Percentiles rank a stretch among this genome's conserved stretches.
phyloP scores from a whole-genome alignment of 2,888 invertebrate species.

The Perizoma affinitatum region DNA sequence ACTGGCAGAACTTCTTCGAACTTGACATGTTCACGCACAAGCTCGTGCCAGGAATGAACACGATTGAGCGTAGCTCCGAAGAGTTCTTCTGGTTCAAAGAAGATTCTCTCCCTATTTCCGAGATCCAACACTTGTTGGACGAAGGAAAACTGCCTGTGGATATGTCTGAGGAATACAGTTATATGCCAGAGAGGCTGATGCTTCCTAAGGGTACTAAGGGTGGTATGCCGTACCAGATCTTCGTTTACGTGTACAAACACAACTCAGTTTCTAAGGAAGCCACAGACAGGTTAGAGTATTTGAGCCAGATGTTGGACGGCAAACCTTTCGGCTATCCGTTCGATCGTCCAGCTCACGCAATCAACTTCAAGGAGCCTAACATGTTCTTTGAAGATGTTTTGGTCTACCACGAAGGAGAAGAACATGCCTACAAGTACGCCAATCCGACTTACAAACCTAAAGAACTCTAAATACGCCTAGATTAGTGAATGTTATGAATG shows the following conservation, averaged over 20 bases:
- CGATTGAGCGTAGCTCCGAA: slow-evolving; percentile 86
- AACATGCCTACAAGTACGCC: slow-evolving; percentile 54
- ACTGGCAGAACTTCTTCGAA: slow-evolving; percentile 85
- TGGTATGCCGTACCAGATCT: slow-evolving; percentile 87
- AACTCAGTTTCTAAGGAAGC: slow-evolving; percentile 64
- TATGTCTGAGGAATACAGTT: slow-evolving; percentile 80
- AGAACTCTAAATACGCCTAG: slow-evolving; percentile 17
- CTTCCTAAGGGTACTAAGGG: slow-evolving; percentile 88
- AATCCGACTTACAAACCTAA: slow-evolving; percentile 22
- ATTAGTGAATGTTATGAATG: slow-evolving; percentile 1
- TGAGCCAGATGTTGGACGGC: slow-evolving; percentile 62
- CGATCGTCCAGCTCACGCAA: slow-evolving; percentile 73
- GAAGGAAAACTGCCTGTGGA: slow-evolving; percentile 81
- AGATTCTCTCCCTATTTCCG: slow-evolving; percentile 85
- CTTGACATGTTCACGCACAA: slow-evolving; percentile 85
- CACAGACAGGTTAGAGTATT: slow-evolving; percentile 27
- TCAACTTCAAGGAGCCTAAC: slow-evolving; percentile 81
- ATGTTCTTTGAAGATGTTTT: slow-evolving; percentile 84
- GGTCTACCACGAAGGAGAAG: slow-evolving; percentile 78
- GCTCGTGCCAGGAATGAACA: slow-evolving; percentile 86
- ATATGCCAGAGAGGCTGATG: slow-evolving; percentile 87
- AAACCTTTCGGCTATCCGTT: slow-evolving; percentile 84
- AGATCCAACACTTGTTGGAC: slow-evolving; percentile 84
- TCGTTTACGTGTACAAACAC: slow-evolving; percentile 85
- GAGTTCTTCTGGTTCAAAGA: slow-evolving; percentile 86